Evolutionary conservation across 2,888 invertebrate species (phyloP), one percentile per base, ranked within the genome.

Genomic region (Polydrusus pterygomalis): DNA sequence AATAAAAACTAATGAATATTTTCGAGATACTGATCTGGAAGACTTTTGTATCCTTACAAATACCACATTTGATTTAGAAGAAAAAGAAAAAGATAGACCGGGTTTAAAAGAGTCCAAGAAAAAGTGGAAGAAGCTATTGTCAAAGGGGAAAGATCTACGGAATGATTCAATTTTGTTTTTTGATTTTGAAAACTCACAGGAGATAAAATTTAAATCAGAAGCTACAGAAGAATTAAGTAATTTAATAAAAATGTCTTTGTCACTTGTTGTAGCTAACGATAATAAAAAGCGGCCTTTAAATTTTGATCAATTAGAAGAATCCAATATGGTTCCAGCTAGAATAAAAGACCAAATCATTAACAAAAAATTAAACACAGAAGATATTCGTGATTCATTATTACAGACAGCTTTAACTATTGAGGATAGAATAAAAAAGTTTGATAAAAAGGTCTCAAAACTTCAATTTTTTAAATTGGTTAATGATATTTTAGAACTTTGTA

Each of bases 11-110:
- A 34, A 10, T 34, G 8, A 34, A 34, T 34, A 34, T 34, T 34
- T 34, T 34, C 34, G 8, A 34, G 38, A 70, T 34, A 11, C 63
- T 8, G 43, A 63, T 15, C 38, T 70, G 18, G 64, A 56, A 49
- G 70, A 75, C 10, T 70, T 75, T 38, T 49, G 18, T 8, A 49
- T 75, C 11, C 70, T 70, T 15, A 75, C 75, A 34, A 34, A 34
- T 34, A 34, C 34, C 10, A 9, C 34, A 1, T 10, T 34, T 34
- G 34, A 34, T 34, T n/a, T 60, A 7, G 20, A 56, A 15, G 15
- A 2, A 45, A 30, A 17, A 11, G 34, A 58, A 58, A 58, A 60
- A 67, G 49, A 73, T 13, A 17, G 10, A 3, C 25, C 8, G 25
- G 34, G 18, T 15, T 1, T 34, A 18, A 67, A 38, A 38, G 20